Conservation (phyloP, 2,888 invertebrate genomes). For the Drosophila kuntzei region DNA sequence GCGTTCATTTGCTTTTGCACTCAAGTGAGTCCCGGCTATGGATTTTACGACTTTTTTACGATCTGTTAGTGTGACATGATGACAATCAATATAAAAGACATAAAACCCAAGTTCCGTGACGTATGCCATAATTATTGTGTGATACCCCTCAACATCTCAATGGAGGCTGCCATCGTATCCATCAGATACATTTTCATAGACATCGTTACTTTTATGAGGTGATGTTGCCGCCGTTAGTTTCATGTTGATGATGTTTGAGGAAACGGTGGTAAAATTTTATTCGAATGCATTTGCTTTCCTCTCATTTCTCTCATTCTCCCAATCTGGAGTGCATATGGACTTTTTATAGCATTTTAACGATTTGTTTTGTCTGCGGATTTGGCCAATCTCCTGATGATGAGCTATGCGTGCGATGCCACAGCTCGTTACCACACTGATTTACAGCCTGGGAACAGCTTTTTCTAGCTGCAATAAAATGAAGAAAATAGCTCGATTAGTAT, state of each 20-base stretch:
- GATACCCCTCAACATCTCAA: slow-evolving; percentile 47
- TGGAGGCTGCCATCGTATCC: slow-evolving; percentile 56
- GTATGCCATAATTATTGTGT: slow-evolving; percentile 81
- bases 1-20: slow-evolving; percentile 49
- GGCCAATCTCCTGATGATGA: slow-evolving; percentile 54
- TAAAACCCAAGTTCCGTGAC: slow-evolving; percentile 80
- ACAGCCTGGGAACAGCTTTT: slow-evolving; percentile 33
- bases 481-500: slow-evolving; percentile 21
- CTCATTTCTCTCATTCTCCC: slow-evolving; percentile 5
- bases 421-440: slow-evolving; percentile 57
- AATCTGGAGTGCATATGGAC: slow-evolving; percentile 61
- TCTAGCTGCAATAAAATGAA: slow-evolving; percentile 36
- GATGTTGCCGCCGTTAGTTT: slow-evolving; percentile 72
- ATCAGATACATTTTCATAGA: slow-evolving; percentile 68
- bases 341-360: slow-evolving; percentile 83
- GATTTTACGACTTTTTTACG: slow-evolving; percentile 84
- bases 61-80: slow-evolving; percentile 83
- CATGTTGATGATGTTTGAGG: slow-evolving; percentile 68
- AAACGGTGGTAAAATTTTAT: slow-evolving; percentile 80
- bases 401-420: slow-evolving; percentile 46
- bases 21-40: slow-evolving; percentile 34
- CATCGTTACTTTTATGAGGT: slow-evolving; percentile 82
- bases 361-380: slow-evolving; percentile 82
- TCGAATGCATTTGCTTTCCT: slow-evolving; percentile 67
- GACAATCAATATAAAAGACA: slow-evolving; percentile 82